Evolutionary conservation across 2,888 invertebrate species (phyloP), one percentile per base, ranked within the genome.

Genomic region (Lasioglossum leucozonium): DNA sequence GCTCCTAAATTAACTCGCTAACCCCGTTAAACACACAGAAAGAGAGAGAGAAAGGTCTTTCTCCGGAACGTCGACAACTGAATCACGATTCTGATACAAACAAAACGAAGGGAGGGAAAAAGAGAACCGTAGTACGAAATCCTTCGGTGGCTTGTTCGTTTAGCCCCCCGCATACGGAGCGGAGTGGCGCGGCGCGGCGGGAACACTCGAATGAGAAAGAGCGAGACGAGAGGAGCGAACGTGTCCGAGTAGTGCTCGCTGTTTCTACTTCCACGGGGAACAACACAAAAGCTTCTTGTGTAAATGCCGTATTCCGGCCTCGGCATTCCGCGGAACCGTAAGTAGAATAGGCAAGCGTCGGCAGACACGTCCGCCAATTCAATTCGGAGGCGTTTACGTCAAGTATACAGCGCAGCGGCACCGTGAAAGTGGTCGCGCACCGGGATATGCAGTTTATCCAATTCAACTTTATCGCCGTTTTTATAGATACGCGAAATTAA

Each of bases 1-100:
- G 80, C 71, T 71, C 78, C 72, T 77, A 79, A 85, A 85, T 88
- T 85, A 84, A 80, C 76, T 72, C 77, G 77, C 55, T 69, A 76
- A 77, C 74, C 30, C 72, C 51, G 62, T 40, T 51, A 40, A 74
- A 44, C 77, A 67, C 40, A 13, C 62, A 26, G 18, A 51, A 3
- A 51, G 3, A 51, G 22, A 51, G 51, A 51, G 22, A 22, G 10
- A 22, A 6, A 22, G 51, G 0, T 51, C n/a, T 51, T 51, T 51
- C 72, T 13, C 47, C 79, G 47, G 22, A 62, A 75, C 67, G n/a
- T 51, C 10, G 51, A 1, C 51, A n/a, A 18, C 65, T 34, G 65
- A 65, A 34, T 65, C 65, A 65, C 65, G 65, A 65, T 65, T 34
- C 22, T 11, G 22, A 22, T 37, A 37, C 37, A 67, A 67, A 18